Conservation (phyloP, 2,888 invertebrate genomes). For the Fragum whitleyi region DNA sequence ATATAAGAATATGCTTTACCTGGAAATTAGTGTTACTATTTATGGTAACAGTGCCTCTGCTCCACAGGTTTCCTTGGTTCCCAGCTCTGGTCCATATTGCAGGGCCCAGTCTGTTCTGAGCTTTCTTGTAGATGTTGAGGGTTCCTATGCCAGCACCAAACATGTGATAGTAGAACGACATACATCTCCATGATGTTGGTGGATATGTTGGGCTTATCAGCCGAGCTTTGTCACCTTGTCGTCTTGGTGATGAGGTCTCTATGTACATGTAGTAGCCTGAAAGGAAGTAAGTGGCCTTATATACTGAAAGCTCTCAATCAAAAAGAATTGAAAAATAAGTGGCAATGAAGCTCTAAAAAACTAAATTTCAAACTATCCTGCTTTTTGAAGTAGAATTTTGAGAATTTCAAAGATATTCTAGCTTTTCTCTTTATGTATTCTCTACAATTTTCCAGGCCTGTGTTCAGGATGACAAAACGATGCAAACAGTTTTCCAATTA, state of each 20-base stretch:
- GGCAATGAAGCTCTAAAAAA: no score
- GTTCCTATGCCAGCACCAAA: conserved; percentile 76
- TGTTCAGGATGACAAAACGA: no score
- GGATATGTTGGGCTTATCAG: conserved; percentile 73
- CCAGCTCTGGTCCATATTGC: conserved; percentile 76
- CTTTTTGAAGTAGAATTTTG: no score
- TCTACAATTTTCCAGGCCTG: no score
- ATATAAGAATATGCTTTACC: no score
- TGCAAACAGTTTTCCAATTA: no score
- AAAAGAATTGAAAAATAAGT: no score
- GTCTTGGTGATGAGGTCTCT: conserved; percentile 70
- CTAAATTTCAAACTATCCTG: no score
- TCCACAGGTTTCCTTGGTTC: conserved; percentile 78
- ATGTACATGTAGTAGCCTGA: conserved; percentile 80
- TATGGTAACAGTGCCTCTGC: conserved; percentile 73
- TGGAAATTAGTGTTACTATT: conserved; percentile 74
- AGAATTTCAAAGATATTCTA: no score
- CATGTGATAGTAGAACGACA: conserved; percentile 82
- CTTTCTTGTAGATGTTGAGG: conserved; percentile 71
- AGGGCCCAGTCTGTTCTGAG: conserved; percentile 54
- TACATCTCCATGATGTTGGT: conserved; percentile 73
- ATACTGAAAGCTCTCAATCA: no score
- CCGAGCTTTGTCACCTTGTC: conserved; percentile 71
- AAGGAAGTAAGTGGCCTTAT: neutral
- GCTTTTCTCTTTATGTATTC: no score